phyloP scores from a whole-genome alignment of 1,140 invertebrate species.

The Papilio polytes region DNA sequence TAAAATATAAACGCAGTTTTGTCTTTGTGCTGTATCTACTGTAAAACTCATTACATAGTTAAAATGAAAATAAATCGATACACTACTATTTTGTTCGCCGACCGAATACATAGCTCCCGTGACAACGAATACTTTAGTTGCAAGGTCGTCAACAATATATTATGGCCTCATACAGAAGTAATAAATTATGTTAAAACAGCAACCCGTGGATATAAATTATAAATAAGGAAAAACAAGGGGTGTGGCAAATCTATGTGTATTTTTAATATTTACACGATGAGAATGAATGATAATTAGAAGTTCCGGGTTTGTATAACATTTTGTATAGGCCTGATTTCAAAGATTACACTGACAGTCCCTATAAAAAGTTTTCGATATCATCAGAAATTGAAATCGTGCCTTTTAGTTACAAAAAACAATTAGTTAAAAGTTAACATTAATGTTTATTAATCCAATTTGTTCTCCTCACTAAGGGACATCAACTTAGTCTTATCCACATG shows the following conservation, averaged over 20 bases:
- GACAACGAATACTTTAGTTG: not conserved
- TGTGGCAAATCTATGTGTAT: not conserved
- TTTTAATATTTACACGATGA: not conserved
- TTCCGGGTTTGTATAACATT: not conserved
- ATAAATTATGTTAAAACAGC: constrained; percentile 33
- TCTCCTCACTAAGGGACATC: too few species aligned
- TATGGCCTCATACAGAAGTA: constrained; percentile 4
- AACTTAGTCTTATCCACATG: constrained; percentile 51
- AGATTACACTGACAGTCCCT: not conserved
- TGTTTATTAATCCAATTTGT: too few species aligned
- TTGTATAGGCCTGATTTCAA: not conserved
- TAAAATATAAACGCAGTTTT: not conserved
- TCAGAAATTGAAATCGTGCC: too few species aligned
- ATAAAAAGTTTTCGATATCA: not conserved
- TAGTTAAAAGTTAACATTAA: not conserved
- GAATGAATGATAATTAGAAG: not conserved
- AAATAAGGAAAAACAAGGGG: not conserved
- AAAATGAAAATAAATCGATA: not conserved
- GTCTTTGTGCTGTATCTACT: not conserved
- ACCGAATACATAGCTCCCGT: not conserved
- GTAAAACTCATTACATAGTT: not conserved
- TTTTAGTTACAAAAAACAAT: too few species aligned
- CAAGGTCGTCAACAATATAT: not conserved
- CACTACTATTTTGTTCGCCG: not conserved
- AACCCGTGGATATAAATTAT: not conserved